phyloP scores from a whole-genome alignment of 2,113 vertebrate species.

The Tragelaphus scriptus region DNA sequence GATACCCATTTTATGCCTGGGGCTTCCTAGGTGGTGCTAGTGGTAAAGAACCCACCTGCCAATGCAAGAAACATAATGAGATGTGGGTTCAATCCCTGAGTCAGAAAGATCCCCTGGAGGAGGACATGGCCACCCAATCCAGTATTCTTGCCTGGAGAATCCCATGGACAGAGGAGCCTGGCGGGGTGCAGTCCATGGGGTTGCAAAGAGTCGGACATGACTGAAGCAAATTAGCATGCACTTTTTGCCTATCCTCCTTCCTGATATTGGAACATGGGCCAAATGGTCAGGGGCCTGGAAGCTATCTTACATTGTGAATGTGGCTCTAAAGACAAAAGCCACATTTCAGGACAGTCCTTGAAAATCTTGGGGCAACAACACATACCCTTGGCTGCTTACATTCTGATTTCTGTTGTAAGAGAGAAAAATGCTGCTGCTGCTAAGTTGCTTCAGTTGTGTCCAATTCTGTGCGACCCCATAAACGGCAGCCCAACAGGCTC shows the following conservation, averaged over 20 bases:
- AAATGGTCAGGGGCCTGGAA: neutral
- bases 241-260: neutral
- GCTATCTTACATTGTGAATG: neutral
- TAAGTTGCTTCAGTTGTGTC: no score
- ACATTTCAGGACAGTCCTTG: neutral
- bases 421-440: neutral
- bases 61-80: neutral
- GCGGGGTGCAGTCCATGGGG: fast-evolving
- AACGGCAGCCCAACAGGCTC: no score
- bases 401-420: neutral
- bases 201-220: neutral
- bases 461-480: no score
- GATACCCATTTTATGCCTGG: neutral
- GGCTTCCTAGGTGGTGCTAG: neutral
- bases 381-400: neutral
- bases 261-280: neutral
- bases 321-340: neutral
- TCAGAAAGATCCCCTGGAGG: neutral
- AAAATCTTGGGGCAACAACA: neutral
- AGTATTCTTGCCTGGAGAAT: neutral
- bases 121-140: neutral
- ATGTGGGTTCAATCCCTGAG: neutral
- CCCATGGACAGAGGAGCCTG: neutral
- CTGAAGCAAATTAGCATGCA: neutral
- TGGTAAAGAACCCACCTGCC: neutral